Percentiles rank a stretch among this genome's conserved stretches.
Conservation (phyloP, 2,113 vertebrate species). For the Phaethon lepturus region DNA sequence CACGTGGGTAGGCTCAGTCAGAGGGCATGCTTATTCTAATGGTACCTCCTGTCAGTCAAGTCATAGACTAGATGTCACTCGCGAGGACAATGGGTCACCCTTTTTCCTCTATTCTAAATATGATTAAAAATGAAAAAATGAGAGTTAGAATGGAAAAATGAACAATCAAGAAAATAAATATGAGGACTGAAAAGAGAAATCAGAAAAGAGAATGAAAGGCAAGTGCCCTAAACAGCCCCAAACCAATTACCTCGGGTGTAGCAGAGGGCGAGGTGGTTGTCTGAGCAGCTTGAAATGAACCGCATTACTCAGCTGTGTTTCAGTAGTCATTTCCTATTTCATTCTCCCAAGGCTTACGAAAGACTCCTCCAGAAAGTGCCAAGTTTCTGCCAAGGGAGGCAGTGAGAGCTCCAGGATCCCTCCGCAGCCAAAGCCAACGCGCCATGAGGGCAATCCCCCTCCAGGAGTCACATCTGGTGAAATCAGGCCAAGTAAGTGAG, state of each 20-base stretch:
- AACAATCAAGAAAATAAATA: slow-evolving; percentile 1
- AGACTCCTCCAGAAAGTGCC: not conserved
- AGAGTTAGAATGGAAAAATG: not conserved
- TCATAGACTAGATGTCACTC: not conserved
- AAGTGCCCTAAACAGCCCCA: not conserved
- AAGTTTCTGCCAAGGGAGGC: not conserved
- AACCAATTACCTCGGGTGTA: not conserved
- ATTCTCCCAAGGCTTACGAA: not conserved
- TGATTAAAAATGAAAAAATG: slow-evolving; percentile 33
- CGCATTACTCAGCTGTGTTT: not conserved
- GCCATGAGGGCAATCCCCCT: not conserved
- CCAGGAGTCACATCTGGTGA: not conserved
- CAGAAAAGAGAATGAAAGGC: not conserved
- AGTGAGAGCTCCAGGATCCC: not conserved
- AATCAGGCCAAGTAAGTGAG: not conserved
- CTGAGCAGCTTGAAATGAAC: not conserved
- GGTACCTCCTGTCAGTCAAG: slow-evolving; percentile 32
- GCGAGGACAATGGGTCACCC: not conserved
- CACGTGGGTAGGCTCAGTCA: not conserved
- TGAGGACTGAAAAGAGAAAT: not conserved
- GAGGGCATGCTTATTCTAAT: slow-evolving; percentile 7
- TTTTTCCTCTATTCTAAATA: not conserved
- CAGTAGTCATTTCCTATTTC: not conserved
- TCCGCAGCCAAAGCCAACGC: not conserved
- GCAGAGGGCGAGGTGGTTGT: not conserved